Percentiles rank a stretch among this genome's conserved stretches.
Conservation (phyloP, 2,888 invertebrate species). For the Agrotis exclamationis region DNA sequence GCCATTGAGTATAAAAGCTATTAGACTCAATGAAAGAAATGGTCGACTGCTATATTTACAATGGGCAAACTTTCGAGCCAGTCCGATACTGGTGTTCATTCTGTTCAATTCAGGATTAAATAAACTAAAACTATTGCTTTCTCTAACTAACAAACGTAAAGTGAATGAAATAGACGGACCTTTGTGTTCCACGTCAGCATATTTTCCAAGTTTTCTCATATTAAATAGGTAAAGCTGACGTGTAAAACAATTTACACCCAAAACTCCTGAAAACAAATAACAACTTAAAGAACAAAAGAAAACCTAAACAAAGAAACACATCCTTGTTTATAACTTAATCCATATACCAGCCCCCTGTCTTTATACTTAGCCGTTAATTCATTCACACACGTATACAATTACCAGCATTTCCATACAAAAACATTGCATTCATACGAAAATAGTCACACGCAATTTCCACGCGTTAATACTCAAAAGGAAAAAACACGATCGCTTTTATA, state of each 20-base stretch:
- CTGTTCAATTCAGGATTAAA: slow-evolving; percentile 1
- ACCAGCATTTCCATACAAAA: slow-evolving; percentile 51
- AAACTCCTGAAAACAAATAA: slow-evolving; percentile 16
- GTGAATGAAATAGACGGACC: neutral
- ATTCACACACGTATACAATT: slow-evolving; percentile 38
- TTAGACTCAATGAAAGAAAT: slow-evolving; percentile 43
- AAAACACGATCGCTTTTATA: slow-evolving; percentile 61
- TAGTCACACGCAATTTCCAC: slow-evolving; percentile 55
- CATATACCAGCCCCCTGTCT: slow-evolving; percentile 19
- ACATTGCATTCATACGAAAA: slow-evolving; percentile 54
- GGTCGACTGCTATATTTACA: slow-evolving; percentile 36
- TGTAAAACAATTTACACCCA: slow-evolving; percentile 15
- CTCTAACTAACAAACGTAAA: neutral
- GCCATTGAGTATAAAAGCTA: slow-evolving; percentile 46
- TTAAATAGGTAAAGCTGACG: neutral
- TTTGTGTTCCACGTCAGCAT: neutral
- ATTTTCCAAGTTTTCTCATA: neutral
- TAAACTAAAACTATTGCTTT: slow-evolving; percentile 7
- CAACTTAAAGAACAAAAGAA: slow-evolving; percentile 39
- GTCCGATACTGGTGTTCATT: slow-evolving; percentile 15
- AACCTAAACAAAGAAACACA: slow-evolving; percentile 35
- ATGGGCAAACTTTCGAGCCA: slow-evolving; percentile 35
- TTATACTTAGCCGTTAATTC: slow-evolving; percentile 41
- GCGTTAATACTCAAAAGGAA: slow-evolving; percentile 60
- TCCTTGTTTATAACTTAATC: slow-evolving; percentile 51